A percentile compares a stretch with the other conserved stretches of the same genome.
phyloP scores from a whole-genome alignment of 1,140 invertebrate genomes.

The Globodera rostochiensis region DNA sequence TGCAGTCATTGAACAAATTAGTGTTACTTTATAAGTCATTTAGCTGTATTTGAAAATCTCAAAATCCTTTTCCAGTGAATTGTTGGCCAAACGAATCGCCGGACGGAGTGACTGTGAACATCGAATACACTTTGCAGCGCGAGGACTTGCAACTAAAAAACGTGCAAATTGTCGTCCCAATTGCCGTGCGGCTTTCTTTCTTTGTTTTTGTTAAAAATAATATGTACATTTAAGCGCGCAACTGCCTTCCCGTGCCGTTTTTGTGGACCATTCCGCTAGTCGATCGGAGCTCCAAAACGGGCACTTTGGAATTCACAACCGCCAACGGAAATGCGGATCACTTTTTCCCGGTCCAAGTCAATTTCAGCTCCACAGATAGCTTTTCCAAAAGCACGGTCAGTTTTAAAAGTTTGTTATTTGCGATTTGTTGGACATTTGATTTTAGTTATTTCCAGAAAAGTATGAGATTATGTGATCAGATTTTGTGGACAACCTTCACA shows the following conservation, averaged over 20 bases:
- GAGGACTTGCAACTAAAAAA: slow-evolving; percentile 82
- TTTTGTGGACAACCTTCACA: neutral
- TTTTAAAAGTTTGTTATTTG: neutral
- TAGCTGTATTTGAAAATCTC: slow-evolving; percentile 10
- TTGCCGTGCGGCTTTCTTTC: slow-evolving; percentile 76
- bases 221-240: slow-evolving; percentile 58
- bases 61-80: slow-evolving; percentile 77
- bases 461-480: slow-evolving; percentile 78
- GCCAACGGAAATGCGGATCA: slow-evolving; percentile 79
- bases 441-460: slow-evolving; percentile 83
- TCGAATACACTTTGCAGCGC: slow-evolving; percentile 92
- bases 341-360: slow-evolving; percentile 84
- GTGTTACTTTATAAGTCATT: slow-evolving; percentile 22
- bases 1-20: neutral
- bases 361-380: slow-evolving; percentile 17
- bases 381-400: slow-evolving; percentile 23
- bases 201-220: too few relatives aligned
- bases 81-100: slow-evolving; percentile 97
- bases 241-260: slow-evolving; percentile 78
- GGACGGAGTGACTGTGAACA: slow-evolving; percentile 91
- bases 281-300: slow-evolving; percentile 82
- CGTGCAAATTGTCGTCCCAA: slow-evolving; percentile 87
- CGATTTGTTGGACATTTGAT: slow-evolving; percentile 60
- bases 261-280: slow-evolving; percentile 87
- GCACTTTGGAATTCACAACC: slow-evolving; percentile 85